Conservation (phyloP, 1,140 invertebrate species). For the Brachionus rubens region DNA sequence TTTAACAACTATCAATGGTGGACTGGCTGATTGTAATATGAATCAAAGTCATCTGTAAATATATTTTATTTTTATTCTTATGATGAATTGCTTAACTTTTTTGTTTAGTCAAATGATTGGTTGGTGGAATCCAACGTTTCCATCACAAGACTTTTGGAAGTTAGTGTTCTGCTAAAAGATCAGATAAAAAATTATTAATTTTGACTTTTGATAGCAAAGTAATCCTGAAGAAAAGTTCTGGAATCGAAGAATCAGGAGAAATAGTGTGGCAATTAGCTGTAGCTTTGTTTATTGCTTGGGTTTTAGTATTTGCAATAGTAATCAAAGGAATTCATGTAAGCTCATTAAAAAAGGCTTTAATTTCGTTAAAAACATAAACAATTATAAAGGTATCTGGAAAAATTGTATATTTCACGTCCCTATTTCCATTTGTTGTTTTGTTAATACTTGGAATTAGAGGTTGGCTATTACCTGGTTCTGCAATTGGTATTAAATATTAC, state of each 20-base stretch:
- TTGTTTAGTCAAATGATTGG: slow-evolving; percentile 11
- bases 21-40: background rate
- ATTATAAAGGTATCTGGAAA: slow-evolving; percentile 68
- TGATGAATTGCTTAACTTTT: no score
- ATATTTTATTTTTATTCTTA: no score
- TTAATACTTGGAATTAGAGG: slow-evolving; percentile 85
- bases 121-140: slow-evolving; percentile 56
- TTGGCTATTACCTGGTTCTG: slow-evolving; percentile 87
- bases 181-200: no score
- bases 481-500: slow-evolving; percentile 82
- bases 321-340: slow-evolving; percentile 68
- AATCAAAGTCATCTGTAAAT: slow-evolving; percentile 3
- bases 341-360: no score
- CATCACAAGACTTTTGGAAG: slow-evolving; percentile 33
- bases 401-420: slow-evolving; percentile 89
- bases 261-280: slow-evolving; percentile 44
- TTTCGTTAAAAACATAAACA: no score
- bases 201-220: no score
- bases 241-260: slow-evolving; percentile 44
- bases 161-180: no score
- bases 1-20: background rate
- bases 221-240: slow-evolving; percentile 29
- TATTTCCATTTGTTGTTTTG: slow-evolving; percentile 93
- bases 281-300: slow-evolving; percentile 46
- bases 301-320: slow-evolving; percentile 47